phyloP scores from a whole-genome alignment of 2,888 invertebrate genomes.

The Parascotia fuliginaria region DNA sequence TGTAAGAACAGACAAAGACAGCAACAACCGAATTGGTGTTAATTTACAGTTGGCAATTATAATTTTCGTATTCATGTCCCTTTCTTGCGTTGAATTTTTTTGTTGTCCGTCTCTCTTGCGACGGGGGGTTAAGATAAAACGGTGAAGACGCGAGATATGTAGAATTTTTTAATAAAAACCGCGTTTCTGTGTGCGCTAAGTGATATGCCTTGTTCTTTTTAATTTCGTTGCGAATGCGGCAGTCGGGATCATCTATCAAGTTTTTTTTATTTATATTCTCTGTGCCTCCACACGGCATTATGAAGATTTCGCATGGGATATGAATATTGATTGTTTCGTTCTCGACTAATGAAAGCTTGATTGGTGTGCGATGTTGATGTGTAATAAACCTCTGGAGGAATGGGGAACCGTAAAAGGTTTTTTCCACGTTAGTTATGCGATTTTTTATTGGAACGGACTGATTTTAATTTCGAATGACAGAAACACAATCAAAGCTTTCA shows the following conservation, averaged over 20 bases:
- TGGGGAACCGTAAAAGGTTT: conserved; percentile 63
- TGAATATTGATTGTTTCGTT: conserved; percentile 83
- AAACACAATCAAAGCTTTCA: conserved; percentile 12
- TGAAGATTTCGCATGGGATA: conserved; percentile 84
- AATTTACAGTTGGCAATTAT: conserved; percentile 86
- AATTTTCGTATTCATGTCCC: conserved; percentile 80
- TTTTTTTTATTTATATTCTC: conserved; percentile 51
- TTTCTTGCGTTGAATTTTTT: conserved; percentile 76
- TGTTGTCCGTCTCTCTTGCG: conserved; percentile 68
- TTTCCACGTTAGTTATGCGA: conserved; percentile 51
- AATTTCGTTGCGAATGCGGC: conserved; percentile 81
- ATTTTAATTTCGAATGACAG: conserved; percentile 52
- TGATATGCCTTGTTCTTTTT: conserved; percentile 86
- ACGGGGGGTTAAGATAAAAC: conserved; percentile 75
- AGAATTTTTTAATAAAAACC: conserved; percentile 84
- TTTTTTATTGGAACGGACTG: conserved; percentile 53
- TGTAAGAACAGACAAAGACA: conserved; percentile 51
- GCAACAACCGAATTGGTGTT: conserved; percentile 77
- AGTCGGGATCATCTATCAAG: conserved; percentile 79
- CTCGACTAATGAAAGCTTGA: conserved; percentile 80
- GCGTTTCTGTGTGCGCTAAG: conserved; percentile 84
- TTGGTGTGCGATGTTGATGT: conserved; percentile 78
- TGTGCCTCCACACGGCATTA: conserved; percentile 57
- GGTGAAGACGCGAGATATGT: conserved; percentile 83
- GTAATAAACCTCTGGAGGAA: conserved; percentile 67